phyloP scores from a whole-genome alignment of 2,113 vertebrate species.

The Mormoops blainvillei region DNA sequence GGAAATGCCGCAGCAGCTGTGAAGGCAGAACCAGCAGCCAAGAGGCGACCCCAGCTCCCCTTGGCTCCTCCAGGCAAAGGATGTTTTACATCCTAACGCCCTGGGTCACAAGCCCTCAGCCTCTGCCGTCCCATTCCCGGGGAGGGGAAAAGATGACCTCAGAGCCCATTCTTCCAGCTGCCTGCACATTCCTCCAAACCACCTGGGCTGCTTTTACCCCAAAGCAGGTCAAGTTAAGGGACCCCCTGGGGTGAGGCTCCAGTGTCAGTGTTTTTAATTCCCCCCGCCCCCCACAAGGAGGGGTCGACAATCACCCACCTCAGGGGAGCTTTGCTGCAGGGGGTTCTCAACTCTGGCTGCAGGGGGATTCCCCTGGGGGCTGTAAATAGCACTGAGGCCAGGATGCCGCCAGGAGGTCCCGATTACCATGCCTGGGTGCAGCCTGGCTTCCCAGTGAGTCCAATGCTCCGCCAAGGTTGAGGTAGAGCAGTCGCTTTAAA shows the following conservation, averaged over 20 bases:
- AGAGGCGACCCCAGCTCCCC: neutral
- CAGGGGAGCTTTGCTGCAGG: neutral
- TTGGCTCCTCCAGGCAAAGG: neutral
- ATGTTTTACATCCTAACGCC: fast-evolving
- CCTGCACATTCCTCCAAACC: neutral
- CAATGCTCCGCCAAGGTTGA: neutral
- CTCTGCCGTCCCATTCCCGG: neutral
- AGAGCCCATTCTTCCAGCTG: neutral
- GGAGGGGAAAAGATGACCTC: fast-evolving
- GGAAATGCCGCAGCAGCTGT: neutral
- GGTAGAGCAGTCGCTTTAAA: fast-evolving
- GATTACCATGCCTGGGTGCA: fast-evolving
- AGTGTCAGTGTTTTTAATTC: fast-evolving
- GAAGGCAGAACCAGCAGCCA: neutral
- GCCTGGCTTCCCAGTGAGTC: neutral
- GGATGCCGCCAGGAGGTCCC: neutral
- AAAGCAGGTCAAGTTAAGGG: neutral
- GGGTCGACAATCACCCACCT: neutral
- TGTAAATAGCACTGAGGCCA: fast-evolving
- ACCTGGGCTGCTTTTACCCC: neutral
- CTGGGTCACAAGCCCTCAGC: fast-evolving
- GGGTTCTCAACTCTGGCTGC: neutral
- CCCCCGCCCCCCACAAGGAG: no score
- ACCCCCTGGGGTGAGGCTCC: neutral
- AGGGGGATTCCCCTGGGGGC: neutral